These are phyloP conservation scores for Brenthis hecate DNA, from an alignment of 2,888 invertebrate species.

Conservation along the genomic window DNA sequence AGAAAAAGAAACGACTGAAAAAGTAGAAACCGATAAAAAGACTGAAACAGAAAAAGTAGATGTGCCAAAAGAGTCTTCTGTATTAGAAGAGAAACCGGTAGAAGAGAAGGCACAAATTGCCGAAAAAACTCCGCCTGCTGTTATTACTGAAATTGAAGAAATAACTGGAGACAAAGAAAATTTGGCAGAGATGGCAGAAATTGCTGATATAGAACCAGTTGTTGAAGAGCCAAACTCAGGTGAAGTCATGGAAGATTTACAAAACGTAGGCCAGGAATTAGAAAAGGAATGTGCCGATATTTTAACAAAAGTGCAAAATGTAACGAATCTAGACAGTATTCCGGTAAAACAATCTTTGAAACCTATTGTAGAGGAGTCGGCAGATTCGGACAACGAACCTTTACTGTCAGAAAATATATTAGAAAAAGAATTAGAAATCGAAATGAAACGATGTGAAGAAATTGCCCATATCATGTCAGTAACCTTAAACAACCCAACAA, in stretches of 20 bases:
- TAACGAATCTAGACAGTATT: conserved; percentile 70
- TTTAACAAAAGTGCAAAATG: conserved; percentile 73
- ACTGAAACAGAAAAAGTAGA: conserved; percentile 37
- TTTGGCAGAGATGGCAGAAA: conserved; percentile 56
- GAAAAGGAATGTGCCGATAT: conserved; percentile 79
- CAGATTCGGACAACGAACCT: conserved; percentile 66
- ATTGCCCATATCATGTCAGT: conserved; percentile 43
- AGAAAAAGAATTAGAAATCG: conserved; percentile 67
- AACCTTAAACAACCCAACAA: neutral
- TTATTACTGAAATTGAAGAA: conserved; percentile 65
- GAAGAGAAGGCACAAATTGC: conserved; percentile 43
- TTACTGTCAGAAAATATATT: conserved; percentile 71
- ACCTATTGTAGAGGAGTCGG: conserved; percentile 66
- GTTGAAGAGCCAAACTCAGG: conserved; percentile 61
- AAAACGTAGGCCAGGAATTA: conserved; percentile 69
- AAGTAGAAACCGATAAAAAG: conserved; percentile 24
- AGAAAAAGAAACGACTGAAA: conserved; percentile 20
- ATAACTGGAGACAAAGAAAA: conserved; percentile 57
- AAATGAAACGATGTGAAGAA: conserved; percentile 59
- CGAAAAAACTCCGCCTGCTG: conserved; percentile 51
- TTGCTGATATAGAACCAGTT: conserved; percentile 62
- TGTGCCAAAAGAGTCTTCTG: conserved; percentile 50
- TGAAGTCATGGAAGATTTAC: conserved; percentile 67
- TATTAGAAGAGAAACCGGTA: conserved; percentile 42
- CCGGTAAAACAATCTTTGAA: conserved; percentile 66